A percentile compares a stretch with the other conserved stretches of the same genome.
Evolutionary conservation across 1,140 invertebrate species (phyloP).

Genomic region (Pomacea maculata): DNA sequence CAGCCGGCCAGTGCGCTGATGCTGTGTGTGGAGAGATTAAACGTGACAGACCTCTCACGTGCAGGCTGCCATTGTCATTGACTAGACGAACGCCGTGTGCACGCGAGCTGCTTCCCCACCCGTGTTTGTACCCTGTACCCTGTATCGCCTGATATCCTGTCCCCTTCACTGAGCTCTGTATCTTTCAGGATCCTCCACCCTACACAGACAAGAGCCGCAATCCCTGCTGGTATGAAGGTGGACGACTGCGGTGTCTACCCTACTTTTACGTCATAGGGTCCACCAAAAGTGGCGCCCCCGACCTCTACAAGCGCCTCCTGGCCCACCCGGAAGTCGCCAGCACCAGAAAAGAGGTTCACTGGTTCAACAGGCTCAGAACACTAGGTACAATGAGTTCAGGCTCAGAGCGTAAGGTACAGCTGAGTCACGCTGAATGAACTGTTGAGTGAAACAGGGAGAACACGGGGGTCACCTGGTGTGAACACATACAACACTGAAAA

Average conservation of each 20-base stretch:
- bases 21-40: no score
- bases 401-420: no score
- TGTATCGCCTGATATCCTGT: not conserved
- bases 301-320: slow-evolving; percentile 38
- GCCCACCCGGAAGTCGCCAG: slow-evolving; percentile 38
- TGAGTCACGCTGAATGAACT: no score
- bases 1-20: no score
- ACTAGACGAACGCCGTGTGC: not conserved
- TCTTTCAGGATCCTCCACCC: slow-evolving; percentile 1
- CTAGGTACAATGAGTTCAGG: not conserved
- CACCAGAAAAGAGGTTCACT: slow-evolving; percentile 22
- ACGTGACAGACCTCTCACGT: no score
- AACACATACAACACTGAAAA: no score
- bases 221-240: slow-evolving; percentile 46
- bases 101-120: not conserved
- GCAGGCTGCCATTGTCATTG: not conserved
- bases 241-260: slow-evolving; percentile 39
- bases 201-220: slow-evolving; percentile 35
- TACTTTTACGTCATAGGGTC: slow-evolving; percentile 48
- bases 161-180: not conserved
- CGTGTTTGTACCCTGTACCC: not conserved
- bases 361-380: slow-evolving; percentile 19
- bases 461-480: no score
- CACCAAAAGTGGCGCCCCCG: slow-evolving; percentile 48
- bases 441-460: no score